These are phyloP conservation scores for Alloscopus bannaensis DNA, from an alignment of 2,888 invertebrate genomes.

Conservation along the genomic window DNA sequence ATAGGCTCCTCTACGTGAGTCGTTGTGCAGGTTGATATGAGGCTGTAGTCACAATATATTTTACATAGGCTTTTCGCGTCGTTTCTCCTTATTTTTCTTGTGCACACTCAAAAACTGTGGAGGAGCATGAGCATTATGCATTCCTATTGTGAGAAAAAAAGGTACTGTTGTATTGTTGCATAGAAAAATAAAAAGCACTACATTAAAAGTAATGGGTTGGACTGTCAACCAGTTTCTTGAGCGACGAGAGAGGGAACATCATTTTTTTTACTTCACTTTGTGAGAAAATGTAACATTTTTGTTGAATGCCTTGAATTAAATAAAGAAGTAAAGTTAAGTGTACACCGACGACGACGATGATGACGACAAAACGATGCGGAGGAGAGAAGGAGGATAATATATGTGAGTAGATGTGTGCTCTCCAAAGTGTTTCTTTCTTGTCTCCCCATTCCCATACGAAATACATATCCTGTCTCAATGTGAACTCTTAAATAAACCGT, in stretches of 20 bases:
- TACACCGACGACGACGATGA: neutral
- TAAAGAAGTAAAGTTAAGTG: constrained; percentile 36
- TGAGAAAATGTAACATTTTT: constrained; percentile 66
- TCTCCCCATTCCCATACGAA: constrained; percentile 62
- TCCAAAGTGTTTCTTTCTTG: constrained; percentile 44
- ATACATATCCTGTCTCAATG: constrained; percentile 58
- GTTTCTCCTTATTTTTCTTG: no score
- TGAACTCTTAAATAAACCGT: constrained; percentile 58
- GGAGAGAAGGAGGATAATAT: no score
- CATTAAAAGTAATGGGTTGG: constrained; percentile 53
- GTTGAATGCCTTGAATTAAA: constrained; percentile 67
- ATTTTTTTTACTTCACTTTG: constrained; percentile 56
- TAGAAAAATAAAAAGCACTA: constrained; percentile 21
- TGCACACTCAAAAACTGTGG: no score
- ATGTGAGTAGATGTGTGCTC: neutral
- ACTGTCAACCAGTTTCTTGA: constrained; percentile 66
- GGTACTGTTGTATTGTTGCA: constrained; percentile 25
- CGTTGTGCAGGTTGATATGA: no score
- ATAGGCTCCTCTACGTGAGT: no score
- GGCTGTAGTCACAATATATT: no score
- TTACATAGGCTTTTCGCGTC: no score
- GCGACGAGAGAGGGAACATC: constrained; percentile 49
- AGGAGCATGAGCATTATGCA: no score
- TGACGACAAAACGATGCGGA: no score
- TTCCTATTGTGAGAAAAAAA: constrained; percentile 60